Evolutionary conservation across 1,140 invertebrate species (phyloP).

Genomic region (Bactericera cockerelli): DNA sequence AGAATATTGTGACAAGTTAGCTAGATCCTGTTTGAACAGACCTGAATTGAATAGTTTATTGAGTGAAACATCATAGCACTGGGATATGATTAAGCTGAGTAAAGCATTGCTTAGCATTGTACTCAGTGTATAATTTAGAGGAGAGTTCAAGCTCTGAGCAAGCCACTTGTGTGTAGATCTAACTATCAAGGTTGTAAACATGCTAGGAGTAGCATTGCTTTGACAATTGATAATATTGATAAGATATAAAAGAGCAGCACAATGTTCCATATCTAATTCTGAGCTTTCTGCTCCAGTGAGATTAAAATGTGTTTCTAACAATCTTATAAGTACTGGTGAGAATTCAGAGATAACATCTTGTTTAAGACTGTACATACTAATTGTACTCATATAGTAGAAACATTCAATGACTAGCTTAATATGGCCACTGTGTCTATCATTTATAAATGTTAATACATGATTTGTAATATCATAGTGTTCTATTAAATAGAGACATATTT

Average conservation of each 20-base stretch:
- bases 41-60: conserved; percentile 8
- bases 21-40: neutral
- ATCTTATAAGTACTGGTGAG: conserved; percentile 27
- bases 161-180: conserved; percentile 25
- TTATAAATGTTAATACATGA: neutral
- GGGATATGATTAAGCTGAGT: neutral
- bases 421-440: neutral
- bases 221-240: conserved; percentile 23
- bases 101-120: neutral
- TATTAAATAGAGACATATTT: neutral
- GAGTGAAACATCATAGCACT: neutral
- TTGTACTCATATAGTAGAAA: neutral
- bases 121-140: conserved; percentile 2
- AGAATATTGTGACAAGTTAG: conserved; percentile 13
- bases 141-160: conserved; percentile 17
- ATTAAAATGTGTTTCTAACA: conserved; percentile 23
- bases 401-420: neutral
- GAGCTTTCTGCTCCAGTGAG: conserved; percentile 15
- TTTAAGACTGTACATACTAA: neutral
- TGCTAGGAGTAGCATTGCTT: conserved; percentile 20
- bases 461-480: neutral
- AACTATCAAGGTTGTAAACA: conserved; percentile 24
- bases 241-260: conserved; percentile 24
- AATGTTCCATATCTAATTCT: conserved; percentile 24
- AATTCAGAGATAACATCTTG: conserved; percentile 17